phyloP scores from a whole-genome alignment of 2,888 invertebrate genomes.

The Lissocephala sabroskyi region DNA sequence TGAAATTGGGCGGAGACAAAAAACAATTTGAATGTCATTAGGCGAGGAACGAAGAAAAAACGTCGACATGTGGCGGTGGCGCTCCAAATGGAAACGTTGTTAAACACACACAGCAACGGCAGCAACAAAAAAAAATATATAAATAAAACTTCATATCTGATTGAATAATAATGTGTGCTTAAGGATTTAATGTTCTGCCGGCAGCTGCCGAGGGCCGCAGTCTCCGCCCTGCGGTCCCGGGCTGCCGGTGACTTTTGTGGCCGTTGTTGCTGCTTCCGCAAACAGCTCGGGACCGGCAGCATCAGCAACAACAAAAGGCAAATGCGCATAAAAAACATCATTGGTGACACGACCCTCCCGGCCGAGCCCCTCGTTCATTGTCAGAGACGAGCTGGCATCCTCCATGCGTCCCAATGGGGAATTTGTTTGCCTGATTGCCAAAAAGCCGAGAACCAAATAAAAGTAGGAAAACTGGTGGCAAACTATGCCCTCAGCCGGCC shows the following conservation, averaged over 20 bases:
- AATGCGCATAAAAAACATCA: constrained; percentile 12
- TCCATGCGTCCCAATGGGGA: constrained; percentile 38
- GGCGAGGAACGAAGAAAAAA: constrained; percentile 7
- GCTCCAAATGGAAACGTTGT: constrained; percentile 5
- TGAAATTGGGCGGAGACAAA: constrained; percentile 19
- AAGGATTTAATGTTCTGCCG: constrained; percentile 56
- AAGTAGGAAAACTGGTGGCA: constrained; percentile 9
- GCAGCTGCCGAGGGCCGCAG: constrained; percentile 27
- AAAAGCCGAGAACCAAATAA: constrained; percentile 20
- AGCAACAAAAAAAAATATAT: constrained; percentile 19
- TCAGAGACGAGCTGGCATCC: constrained; percentile 10
- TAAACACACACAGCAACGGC: constrained; percentile 2
- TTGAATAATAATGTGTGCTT: constrained; percentile 67
- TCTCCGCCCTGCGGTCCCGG: not conserved
- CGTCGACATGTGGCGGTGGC: not conserved
- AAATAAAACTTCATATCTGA: constrained; percentile 58
- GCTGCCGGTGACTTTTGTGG: constrained; percentile 22
- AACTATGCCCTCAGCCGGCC: no score
- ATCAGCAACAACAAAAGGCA: no score
- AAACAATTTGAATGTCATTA: constrained; percentile 49
- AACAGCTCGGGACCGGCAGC: no score
- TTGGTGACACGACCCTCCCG: constrained; percentile 5
- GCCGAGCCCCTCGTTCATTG: constrained; percentile 4
- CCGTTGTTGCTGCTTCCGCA: constrained; percentile 4
- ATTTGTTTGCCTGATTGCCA: constrained; percentile 53